Evolutionary conservation across 2,113 vertebrate genomes (phyloP), one percentile per base, ranked within the genome.

Genomic region (Macquaria australasica): DNA sequence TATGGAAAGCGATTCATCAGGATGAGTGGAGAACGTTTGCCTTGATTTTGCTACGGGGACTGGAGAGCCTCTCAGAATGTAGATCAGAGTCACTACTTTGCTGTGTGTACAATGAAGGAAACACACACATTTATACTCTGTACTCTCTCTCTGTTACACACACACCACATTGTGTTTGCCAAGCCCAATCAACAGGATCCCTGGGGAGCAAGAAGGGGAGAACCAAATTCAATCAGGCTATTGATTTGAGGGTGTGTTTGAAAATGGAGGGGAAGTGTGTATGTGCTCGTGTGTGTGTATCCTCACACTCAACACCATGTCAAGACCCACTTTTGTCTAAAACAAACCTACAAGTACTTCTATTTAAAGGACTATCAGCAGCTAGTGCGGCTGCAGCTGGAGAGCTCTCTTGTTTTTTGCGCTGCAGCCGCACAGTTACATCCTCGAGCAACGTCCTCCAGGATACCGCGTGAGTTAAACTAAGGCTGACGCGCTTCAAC

Each of bases 181-280:
- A 79, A 82, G 74, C 67, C 81, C 83, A 90, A 90, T 88, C 81
- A 90, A 79, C 59, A 28, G 64, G 63, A 84, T 25, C 84, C 78
- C 58, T 16, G 28, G 59, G 71, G 73, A 85, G 68, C 60, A 34
- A 77, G 72, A 58, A 73, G 56, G 70, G 41, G 53, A 53, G 73
- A 85, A 89, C 83, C 64, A 85, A 83, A 91, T 91, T 73, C 68
- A 88, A 89, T 93, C 79, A 91, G 20, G 39, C 34, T 76, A 90
- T 91, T 88, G 88, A 92, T 90, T 92, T 83, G 63, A 70, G 64
- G 20, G 67, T 71, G 69, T 73, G 73, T 78, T 79, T 87, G 74
- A 70, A 71, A 77, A 82, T 63, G 55, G 50, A 79, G 53, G 55
- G 43, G 63, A 21, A 25, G 68, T 25, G 69, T 64, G 53, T n/a